Evolutionary conservation across 1,140 invertebrate species (phyloP).

Genomic region (Trigoniulus corallinus): DNA sequence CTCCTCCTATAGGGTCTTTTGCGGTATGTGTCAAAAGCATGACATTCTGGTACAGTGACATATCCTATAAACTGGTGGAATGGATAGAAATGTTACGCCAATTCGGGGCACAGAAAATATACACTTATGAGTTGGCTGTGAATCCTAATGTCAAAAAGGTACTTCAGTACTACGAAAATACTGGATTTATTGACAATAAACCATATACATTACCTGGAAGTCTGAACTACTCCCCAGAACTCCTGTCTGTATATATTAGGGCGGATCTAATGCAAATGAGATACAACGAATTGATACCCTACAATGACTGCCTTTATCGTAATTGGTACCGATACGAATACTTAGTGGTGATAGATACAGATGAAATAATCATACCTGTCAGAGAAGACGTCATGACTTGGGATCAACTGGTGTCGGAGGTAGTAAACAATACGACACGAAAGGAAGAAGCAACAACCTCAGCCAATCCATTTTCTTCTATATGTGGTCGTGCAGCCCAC

Average conservation of each 20-base stretch:
- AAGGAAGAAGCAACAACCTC: neutral
- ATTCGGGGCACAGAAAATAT: conserved; percentile 80
- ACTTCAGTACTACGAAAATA: conserved; percentile 54
- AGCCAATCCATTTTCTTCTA: neutral
- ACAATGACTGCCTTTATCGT: conserved; percentile 91
- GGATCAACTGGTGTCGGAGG: conserved; percentile 52
- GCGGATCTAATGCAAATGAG: conserved; percentile 63
- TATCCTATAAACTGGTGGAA: conserved; percentile 76
- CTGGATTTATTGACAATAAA: conserved; percentile 62
- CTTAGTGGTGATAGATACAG: conserved; percentile 75
- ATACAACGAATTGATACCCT: conserved; percentile 88
- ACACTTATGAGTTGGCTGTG: conserved; percentile 77
- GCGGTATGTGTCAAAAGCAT: conserved; percentile 89
- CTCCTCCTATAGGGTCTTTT: too few relatives aligned
- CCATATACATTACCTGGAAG: conserved; percentile 75
- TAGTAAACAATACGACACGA: too few relatives aligned
- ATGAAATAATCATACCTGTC: conserved; percentile 88
- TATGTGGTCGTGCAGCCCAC: conserved; percentile 75
- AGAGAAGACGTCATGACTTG: conserved; percentile 53
- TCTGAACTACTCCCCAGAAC: conserved; percentile 77
- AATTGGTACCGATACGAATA: conserved; percentile 81
- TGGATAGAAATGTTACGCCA: conserved; percentile 80
- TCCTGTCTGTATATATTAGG: conserved; percentile 70
- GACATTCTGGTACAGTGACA: conserved; percentile 67
- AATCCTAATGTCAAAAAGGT: conserved; percentile 84